Conservation (phyloP, 92 coral and sea anemone genomes). For the Phymanthus crucifer region DNA sequence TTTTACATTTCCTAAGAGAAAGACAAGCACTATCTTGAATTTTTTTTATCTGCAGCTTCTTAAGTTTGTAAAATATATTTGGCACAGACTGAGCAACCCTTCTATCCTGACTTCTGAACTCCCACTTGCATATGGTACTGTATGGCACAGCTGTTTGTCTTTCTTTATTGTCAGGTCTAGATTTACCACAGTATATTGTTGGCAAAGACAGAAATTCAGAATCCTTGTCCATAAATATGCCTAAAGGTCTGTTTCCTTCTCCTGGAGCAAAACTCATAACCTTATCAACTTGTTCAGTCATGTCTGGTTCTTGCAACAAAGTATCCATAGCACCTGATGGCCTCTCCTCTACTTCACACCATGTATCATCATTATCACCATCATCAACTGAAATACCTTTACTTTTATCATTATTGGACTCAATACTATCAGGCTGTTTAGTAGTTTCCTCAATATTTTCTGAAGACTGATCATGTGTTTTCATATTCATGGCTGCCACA, state of each 20-base stretch:
- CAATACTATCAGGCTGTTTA: constrained; percentile 11
- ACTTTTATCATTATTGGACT: constrained; percentile 7
- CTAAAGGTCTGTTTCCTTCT: constrained; percentile 69
- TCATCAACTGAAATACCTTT: too few species aligned
- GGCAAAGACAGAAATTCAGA: constrained; percentile 65
- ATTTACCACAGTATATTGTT: constrained; percentile 66
- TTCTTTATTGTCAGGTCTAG: constrained; percentile 58
- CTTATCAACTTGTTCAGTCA: constrained; percentile 50
- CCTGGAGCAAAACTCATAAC: constrained; percentile 71
- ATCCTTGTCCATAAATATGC: constrained; percentile 50
- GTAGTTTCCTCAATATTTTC: constrained; percentile 11
- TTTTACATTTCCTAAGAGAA: constrained; percentile 67
- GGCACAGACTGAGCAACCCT: constrained; percentile 80
- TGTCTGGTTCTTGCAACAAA: constrained; percentile 57
- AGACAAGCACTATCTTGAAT: constrained; percentile 58
- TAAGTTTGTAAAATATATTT: constrained; percentile 65
- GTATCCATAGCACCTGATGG: constrained; percentile 67
- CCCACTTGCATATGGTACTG: constrained; percentile 71
- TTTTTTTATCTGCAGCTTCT: constrained; percentile 72
- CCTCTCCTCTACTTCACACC: constrained; percentile 67
- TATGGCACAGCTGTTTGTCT: constrained; percentile 59
- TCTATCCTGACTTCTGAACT: constrained; percentile 67
- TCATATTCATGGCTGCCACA: not conserved
- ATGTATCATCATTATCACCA: constrained; percentile 50
- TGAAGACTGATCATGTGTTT: constrained; percentile 1